A percentile compares a stretch with the other conserved stretches of the same genome.
These are phyloP conservation scores for Drosophila macrospina DNA, from an alignment of 2,888 invertebrate genomes.

Conservation along the genomic window DNA sequence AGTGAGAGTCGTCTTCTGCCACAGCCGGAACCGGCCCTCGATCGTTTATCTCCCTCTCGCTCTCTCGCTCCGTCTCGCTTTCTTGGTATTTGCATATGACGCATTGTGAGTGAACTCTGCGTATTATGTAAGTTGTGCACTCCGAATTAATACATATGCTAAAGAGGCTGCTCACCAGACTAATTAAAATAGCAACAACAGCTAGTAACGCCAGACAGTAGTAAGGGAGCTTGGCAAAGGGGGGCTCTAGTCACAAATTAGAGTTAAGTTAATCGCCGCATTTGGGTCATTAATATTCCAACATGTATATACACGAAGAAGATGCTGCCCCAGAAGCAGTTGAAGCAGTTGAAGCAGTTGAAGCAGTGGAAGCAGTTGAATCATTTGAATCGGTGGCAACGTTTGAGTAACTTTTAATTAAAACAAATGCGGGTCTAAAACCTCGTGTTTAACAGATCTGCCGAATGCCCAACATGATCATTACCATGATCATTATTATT, in stretches of 20 bases:
- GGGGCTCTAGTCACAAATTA: conserved; percentile 43
- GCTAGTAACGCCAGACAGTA: neutral
- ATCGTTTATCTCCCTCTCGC: neutral
- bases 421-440: conserved; percentile 28
- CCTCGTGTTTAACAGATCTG: conserved; percentile 7
- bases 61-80: neutral
- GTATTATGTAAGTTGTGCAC: conserved; percentile 44
- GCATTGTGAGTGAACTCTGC: conserved; percentile 38
- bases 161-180: conserved; percentile 36
- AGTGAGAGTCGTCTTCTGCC: conserved; percentile 48
- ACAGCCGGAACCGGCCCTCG: conserved; percentile 48
- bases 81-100: conserved; percentile 50
- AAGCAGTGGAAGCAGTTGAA: too few relatives aligned
- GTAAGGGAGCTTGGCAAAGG: neutral
- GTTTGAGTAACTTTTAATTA: conserved; percentile 71
- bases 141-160: conserved; percentile 54
- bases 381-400: too few relatives aligned
- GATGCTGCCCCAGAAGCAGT: conserved; percentile 49
- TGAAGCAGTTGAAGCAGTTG: too few relatives aligned
- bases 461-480: conserved; percentile 4
- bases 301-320: conserved; percentile 18
- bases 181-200: conserved; percentile 52
- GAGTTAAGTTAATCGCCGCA: conserved; percentile 46
- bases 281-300: conserved; percentile 48
- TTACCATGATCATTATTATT: conserved; percentile 3